Conservation (phyloP, 2,113 vertebrate genomes). For the Scalopus aquaticus region DNA sequence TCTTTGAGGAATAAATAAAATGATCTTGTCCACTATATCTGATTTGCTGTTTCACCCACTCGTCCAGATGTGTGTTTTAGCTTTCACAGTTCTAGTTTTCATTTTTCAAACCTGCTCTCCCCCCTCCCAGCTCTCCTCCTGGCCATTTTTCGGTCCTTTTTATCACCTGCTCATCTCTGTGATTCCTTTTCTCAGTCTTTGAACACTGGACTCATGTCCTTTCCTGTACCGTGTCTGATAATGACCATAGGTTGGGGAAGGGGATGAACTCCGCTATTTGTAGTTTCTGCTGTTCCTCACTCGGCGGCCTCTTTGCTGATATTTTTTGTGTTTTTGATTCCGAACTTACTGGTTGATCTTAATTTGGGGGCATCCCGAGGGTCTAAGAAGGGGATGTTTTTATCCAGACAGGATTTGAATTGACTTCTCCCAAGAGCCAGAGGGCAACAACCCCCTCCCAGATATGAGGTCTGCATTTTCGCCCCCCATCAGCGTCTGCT, state of each 20-base stretch:
- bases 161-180: background rate
- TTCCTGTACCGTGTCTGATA: background rate
- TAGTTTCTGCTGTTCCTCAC: background rate
- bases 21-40: background rate
- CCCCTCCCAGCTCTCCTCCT: background rate
- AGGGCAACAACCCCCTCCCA: background rate
- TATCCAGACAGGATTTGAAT: background rate
- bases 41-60: background rate
- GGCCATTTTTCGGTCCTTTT: background rate
- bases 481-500: rapidly evolving
- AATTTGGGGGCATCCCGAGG: background rate
- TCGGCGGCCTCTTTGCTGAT: background rate
- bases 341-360: background rate
- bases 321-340: background rate
- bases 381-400: background rate
- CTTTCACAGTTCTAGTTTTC: background rate
- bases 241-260: background rate
- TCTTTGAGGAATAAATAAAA: background rate
- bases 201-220: background rate
- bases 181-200: background rate
- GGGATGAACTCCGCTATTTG: background rate
- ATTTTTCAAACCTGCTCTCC: background rate
- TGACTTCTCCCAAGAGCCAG: background rate
- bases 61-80: background rate
- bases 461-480: background rate